Conservation (phyloP, 2,113 vertebrate genomes). For the Dasyurus viverrinus region DNA sequence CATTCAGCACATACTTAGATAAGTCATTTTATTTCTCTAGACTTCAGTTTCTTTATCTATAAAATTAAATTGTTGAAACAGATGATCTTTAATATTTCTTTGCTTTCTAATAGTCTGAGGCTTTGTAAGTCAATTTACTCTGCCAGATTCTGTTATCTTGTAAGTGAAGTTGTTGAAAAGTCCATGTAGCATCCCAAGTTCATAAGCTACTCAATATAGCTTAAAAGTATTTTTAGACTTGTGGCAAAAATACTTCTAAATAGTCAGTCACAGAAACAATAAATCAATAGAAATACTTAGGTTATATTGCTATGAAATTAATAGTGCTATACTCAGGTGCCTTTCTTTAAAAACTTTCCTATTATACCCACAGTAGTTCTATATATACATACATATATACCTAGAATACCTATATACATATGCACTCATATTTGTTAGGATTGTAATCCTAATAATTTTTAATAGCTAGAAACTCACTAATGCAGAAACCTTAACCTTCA, state of each 20-base stretch:
- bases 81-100: background rate
- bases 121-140: background rate
- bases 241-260: background rate
- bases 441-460: background rate
- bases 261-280: background rate
- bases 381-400: conserved; percentile 17
- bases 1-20: background rate
- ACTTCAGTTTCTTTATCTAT: background rate
- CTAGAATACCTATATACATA: conserved; percentile 25
- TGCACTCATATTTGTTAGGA: background rate
- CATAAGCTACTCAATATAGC: conserved; percentile 35
- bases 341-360: conserved; percentile 1
- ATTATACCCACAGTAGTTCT: background rate
- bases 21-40: background rate
- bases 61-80: background rate
- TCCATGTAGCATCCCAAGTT: background rate
- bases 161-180: conserved; percentile 23
- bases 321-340: background rate
- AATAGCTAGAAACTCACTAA: background rate
- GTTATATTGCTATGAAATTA: conserved; percentile 9
- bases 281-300: conserved; percentile 34
- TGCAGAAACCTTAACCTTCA: background rate
- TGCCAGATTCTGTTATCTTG: background rate
- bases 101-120: background rate
- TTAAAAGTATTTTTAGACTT: conserved; percentile 17